These are phyloP conservation scores for Platyscapa corneri DNA, from an alignment of 1,140 invertebrate genomes.

Conservation along the genomic window DNA sequence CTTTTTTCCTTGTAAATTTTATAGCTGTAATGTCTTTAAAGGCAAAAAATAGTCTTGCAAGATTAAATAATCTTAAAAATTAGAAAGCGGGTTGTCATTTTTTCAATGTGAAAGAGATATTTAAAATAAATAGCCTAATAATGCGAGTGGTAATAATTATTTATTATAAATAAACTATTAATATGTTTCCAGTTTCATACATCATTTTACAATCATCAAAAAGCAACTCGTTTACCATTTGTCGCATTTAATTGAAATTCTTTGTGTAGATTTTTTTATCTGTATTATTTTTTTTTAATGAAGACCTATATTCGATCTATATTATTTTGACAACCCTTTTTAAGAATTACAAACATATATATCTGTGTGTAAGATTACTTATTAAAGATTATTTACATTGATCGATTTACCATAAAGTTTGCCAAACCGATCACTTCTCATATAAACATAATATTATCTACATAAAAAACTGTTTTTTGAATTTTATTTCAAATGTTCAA, in stretches of 20 bases:
- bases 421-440: constrained; percentile 41
- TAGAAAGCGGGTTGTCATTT: too few relatives aligned
- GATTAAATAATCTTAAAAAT: too few relatives aligned
- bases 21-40: too few relatives aligned
- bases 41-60: too few relatives aligned
- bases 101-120: not conserved
- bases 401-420: constrained; percentile 55
- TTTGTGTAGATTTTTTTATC: constrained; percentile 42
- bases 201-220: constrained; percentile 54
- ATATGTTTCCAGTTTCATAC: constrained; percentile 63
- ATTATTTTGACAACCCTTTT: constrained; percentile 57
- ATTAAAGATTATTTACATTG: constrained; percentile 66
- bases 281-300: constrained; percentile 46
- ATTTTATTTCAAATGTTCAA: constrained; percentile 49
- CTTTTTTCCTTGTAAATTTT: too few relatives aligned
- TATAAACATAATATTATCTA: constrained; percentile 61
- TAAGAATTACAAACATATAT: constrained; percentile 60
- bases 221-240: constrained; percentile 46
- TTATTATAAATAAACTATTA: constrained; percentile 70
- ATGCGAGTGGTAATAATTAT: constrained; percentile 62
- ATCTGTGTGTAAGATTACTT: constrained; percentile 60
- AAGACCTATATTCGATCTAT: constrained; percentile 52
- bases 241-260: constrained; percentile 35
- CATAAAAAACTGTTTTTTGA: constrained; percentile 55
- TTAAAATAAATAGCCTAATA: not conserved